phyloP scores from a whole-genome alignment of 2,888 invertebrate genomes.

The Pristionchus entomophagus region DNA sequence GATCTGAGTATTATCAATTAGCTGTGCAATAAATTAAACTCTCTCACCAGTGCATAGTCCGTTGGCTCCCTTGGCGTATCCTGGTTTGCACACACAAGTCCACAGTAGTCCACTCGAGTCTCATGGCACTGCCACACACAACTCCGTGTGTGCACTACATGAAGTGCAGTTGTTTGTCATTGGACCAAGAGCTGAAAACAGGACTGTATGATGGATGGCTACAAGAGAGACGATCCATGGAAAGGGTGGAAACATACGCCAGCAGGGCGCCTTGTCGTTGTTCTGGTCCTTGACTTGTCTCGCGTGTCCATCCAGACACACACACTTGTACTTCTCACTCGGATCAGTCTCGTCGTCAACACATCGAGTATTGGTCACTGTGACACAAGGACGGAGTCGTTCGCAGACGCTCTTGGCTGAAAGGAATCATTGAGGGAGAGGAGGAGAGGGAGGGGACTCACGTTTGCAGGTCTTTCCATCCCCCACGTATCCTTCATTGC shows the following conservation, averaged over 20 bases:
- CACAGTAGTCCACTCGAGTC: neutral
- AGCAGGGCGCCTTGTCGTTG: conserved; percentile 37
- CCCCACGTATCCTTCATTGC: conserved; percentile 41
- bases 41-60: conserved; percentile 35
- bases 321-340: conserved; percentile 31
- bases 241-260: neutral
- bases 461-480: conserved; percentile 39
- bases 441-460: neutral
- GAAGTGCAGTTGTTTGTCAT: conserved; percentile 45
- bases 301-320: conserved; percentile 3
- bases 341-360: neutral
- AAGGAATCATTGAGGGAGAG: neutral
- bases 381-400: conserved; percentile 26
- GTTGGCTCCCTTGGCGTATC: conserved; percentile 30
- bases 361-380: conserved; percentile 27
- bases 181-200: neutral
- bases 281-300: conserved; percentile 41
- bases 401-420: conserved; percentile 35
- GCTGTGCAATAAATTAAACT: no score
- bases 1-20: neutral
- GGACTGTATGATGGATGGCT: neutral
- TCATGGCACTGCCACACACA: conserved; percentile 15
- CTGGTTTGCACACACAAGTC: conserved; percentile 31
- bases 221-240: no score
- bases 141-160: conserved; percentile 8